These are phyloP conservation scores for Nomada ferruginata DNA, from an alignment of 2,888 invertebrate species.

Conservation along the genomic window DNA sequence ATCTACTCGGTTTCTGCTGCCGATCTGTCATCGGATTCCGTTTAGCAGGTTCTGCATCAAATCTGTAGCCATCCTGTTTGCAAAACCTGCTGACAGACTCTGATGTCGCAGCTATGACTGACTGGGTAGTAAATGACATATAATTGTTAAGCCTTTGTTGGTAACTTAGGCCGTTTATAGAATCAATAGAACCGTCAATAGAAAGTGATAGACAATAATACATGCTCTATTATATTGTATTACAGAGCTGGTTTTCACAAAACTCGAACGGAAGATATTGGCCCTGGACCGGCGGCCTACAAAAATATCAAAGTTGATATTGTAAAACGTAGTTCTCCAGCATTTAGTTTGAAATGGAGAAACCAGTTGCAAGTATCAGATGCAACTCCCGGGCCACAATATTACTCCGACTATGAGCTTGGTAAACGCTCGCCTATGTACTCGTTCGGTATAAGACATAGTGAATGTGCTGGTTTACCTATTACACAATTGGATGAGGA, in stretches of 20 bases:
- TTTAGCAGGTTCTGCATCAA: too few species aligned
- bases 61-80: too few species aligned
- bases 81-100: too few species aligned
- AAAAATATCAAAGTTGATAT: slow-evolving; percentile 65
- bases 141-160: too few species aligned
- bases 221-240: slow-evolving; percentile 1
- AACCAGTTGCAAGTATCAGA: slow-evolving; percentile 39
- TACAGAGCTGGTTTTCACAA: slow-evolving; percentile 66
- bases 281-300: slow-evolving; percentile 81
- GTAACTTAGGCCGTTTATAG: too few species aligned
- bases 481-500: slow-evolving; percentile 86
- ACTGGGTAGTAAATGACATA: too few species aligned
- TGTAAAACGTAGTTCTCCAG: slow-evolving; percentile 75
- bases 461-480: slow-evolving; percentile 85
- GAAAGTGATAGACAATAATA: neutral
- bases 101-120: too few species aligned
- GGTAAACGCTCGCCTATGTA: slow-evolving; percentile 81
- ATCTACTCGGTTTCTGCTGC: too few species aligned
- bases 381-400: slow-evolving; percentile 77
- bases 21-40: too few species aligned
- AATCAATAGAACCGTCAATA: too few species aligned
- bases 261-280: slow-evolving; percentile 24
- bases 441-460: slow-evolving; percentile 87
- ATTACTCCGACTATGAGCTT: slow-evolving; percentile 67
- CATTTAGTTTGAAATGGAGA: slow-evolving; percentile 75